These are phyloP conservation scores for Agrilus cyanescens DNA, from an alignment of 2,888 invertebrate species.

Conservation along the genomic window DNA sequence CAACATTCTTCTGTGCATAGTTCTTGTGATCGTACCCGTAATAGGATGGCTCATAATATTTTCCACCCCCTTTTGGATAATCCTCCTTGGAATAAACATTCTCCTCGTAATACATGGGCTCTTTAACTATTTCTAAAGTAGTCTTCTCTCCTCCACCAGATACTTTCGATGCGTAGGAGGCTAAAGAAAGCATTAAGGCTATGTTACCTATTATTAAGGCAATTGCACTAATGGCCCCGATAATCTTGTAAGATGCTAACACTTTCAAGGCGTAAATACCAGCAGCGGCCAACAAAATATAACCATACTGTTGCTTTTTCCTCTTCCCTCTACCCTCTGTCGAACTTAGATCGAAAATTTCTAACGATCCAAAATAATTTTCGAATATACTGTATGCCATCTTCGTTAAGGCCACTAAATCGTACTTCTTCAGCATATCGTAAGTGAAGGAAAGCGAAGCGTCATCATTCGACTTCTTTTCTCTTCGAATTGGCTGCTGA, in stretches of 20 bases:
- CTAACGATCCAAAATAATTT: too few relatives aligned
- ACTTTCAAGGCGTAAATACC: conserved; percentile 61
- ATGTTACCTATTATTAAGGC: conserved; percentile 75
- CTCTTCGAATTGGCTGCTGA: too few relatives aligned
- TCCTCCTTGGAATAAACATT: conserved; percentile 55
- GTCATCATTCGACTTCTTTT: too few relatives aligned
- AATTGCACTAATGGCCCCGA: conserved; percentile 67
- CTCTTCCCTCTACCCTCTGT: conserved; percentile 44
- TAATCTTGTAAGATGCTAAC: conserved; percentile 62
- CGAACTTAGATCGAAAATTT: conserved; percentile 22
- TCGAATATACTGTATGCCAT: too few relatives aligned
- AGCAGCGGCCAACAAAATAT: conserved; percentile 54
- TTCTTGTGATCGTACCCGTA: conserved; percentile 31
- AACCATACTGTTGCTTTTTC: conserved; percentile 54
- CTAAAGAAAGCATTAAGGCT: conserved; percentile 64
- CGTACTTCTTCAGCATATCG: too few relatives aligned
- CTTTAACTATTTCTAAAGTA: conserved; percentile 75
- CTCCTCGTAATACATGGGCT: conserved; percentile 69
- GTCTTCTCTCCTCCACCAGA: conserved; percentile 56
- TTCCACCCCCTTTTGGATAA: neutral
- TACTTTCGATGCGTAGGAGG: conserved; percentile 70
- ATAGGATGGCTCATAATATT: conserved; percentile 23
- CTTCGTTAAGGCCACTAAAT: too few relatives aligned
- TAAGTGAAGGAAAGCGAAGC: too few relatives aligned
- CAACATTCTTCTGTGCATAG: conserved; percentile 5